phyloP scores from a whole-genome alignment of 2,113 vertebrate species.

The Alosa alosa region DNA sequence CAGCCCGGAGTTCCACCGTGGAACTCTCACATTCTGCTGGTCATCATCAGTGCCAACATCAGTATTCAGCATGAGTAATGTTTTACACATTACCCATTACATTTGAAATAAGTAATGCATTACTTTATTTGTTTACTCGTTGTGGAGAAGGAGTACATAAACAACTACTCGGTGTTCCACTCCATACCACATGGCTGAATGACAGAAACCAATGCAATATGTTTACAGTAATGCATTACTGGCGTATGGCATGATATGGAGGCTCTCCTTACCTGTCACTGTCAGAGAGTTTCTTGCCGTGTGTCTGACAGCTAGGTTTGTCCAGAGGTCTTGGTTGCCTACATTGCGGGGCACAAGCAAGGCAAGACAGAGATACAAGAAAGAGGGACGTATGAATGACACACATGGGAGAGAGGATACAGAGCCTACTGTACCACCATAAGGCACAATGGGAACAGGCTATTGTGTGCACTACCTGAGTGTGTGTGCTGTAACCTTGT shows the following conservation, averaged over 20 bases:
- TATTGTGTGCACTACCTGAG: not conserved
- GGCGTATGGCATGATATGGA: not conserved
- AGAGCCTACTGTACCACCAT: not conserved
- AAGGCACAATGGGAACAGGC: not conserved
- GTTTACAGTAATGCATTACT: not conserved
- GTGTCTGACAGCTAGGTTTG: conserved; percentile 86
- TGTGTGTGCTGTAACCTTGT: not conserved
- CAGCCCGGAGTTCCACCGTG: not conserved
- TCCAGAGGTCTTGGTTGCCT: conserved; percentile 92
- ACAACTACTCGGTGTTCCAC: no score
- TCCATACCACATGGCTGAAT: no score
- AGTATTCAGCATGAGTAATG: no score
- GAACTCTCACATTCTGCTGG: not conserved
- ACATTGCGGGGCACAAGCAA: conserved; percentile 77
- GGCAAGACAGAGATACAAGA: conserved; percentile 52
- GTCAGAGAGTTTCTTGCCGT: conserved; percentile 83
- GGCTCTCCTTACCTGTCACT: conserved; percentile 84
- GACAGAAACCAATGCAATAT: no score
- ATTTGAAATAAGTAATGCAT: no score
- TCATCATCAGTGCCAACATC: no score
- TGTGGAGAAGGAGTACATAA: no score
- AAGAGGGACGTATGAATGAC: conserved; percentile 38
- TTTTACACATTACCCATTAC: no score
- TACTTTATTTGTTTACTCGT: no score
- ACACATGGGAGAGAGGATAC: conserved; percentile 46